A percentile compares a stretch with the other conserved stretches of the same genome.
Conservation (phyloP, 2,797 vertebrate genomes). For the Malacoraja senta region DNA sequence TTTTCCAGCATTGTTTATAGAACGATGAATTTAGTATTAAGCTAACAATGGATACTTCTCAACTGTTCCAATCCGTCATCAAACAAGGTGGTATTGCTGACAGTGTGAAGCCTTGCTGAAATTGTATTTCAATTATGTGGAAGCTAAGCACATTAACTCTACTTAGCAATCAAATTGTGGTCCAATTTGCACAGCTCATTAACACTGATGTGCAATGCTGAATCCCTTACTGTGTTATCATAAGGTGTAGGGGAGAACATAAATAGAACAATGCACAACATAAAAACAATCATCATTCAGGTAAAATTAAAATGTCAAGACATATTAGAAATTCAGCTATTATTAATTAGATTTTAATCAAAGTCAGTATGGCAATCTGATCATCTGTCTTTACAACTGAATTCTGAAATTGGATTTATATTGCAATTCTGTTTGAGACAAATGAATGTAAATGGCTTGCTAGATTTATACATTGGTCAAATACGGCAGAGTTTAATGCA, state of each 20-base stretch:
- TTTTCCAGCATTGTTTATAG: not conserved
- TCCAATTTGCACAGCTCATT: slow-evolving; percentile 12
- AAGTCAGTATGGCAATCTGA: not conserved
- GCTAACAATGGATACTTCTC: not conserved
- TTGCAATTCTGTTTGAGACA: not conserved
- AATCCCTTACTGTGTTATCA: not conserved
- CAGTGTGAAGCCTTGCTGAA: not conserved
- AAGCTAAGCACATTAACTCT: not conserved
- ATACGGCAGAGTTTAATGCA: not conserved
- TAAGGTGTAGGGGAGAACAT: not conserved
- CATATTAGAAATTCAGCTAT: not conserved
- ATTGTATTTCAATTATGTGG: not conserved
- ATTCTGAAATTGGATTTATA: not conserved
- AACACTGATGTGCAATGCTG: not conserved
- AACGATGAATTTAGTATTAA: not conserved
- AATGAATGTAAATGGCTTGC: not conserved
- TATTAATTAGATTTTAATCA: not conserved
- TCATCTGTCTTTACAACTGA: not conserved
- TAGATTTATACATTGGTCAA: not conserved
- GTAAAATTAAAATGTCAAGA: not conserved
- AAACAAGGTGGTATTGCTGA: not conserved
- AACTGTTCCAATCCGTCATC: not conserved
- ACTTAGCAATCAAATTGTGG: not conserved
- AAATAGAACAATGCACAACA: not conserved
- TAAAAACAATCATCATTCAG: not conserved